These are phyloP conservation scores for Eueides isabella DNA, from an alignment of 1,140 invertebrate genomes.

Conservation along the genomic window DNA sequence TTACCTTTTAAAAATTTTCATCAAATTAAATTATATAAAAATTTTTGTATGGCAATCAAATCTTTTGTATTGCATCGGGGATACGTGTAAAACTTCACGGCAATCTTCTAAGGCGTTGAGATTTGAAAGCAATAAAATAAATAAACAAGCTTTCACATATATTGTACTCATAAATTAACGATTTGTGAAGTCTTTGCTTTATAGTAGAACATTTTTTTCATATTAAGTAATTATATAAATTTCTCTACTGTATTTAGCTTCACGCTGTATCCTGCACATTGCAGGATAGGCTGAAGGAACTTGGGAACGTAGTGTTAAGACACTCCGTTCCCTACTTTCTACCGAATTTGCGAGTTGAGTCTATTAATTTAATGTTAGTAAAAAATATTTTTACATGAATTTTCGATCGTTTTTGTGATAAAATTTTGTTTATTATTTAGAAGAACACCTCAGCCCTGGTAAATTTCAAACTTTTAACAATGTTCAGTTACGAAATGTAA, in stretches of 20 bases:
- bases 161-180: background rate
- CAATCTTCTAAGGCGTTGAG: background rate
- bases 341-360: too few species aligned
- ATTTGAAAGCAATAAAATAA: background rate
- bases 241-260: too few species aligned
- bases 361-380: too few species aligned
- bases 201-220: background rate
- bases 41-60: background rate
- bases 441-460: background rate
- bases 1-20: too few species aligned
- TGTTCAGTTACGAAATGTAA: conserved; percentile 29
- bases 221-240: too few species aligned
- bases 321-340: too few species aligned
- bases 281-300: too few species aligned
- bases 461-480: conserved; percentile 3
- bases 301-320: too few species aligned
- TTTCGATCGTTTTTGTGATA: background rate
- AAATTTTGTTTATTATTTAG: background rate
- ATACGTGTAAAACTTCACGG: background rate
- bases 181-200: background rate
- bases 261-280: too few species aligned
- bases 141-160: conserved; percentile 4
- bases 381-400: background rate
- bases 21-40: too few species aligned
- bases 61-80: background rate